Percentiles rank a stretch among this genome's conserved stretches.
Evolutionary conservation across 2,113 vertebrate genomes (phyloP).

Genomic region (Ariopsis seemanni): DNA sequence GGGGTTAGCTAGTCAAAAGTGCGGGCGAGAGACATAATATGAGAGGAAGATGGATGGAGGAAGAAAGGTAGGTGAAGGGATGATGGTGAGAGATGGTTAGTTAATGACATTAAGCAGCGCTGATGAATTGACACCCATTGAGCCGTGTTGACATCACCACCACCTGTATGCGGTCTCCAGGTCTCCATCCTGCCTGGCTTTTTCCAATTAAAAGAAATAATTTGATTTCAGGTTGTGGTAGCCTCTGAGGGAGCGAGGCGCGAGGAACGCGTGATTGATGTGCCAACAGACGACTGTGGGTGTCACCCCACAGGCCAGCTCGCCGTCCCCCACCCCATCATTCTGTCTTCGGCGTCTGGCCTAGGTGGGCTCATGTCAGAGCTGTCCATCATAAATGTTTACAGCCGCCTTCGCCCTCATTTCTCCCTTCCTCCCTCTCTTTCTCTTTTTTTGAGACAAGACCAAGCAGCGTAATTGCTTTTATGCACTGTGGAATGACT

Average conservation of each 20-base stretch:
- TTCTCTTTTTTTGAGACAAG: background rate
- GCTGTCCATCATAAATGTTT: conserved; percentile 75
- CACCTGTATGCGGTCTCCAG: conserved; percentile 16
- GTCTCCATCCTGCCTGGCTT: conserved; percentile 61
- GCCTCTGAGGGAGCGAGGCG: conserved; percentile 67
- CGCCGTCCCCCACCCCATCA: conserved; percentile 65
- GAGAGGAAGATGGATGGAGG: conserved; percentile 43
- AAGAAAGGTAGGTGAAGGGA: background rate
- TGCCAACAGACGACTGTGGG: conserved; percentile 65
- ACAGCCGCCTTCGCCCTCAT: conserved; percentile 51
- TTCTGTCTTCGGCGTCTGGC: conserved; percentile 60
- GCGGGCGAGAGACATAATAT: conserved; percentile 36
- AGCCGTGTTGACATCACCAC: conserved; percentile 73
- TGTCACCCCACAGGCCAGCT: conserved; percentile 66
- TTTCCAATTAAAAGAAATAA: conserved; percentile 79
- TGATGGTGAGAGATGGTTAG: conserved; percentile 68
- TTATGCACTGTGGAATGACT: conserved; percentile 22
- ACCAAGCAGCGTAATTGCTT: conserved; percentile 40
- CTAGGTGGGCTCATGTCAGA: conserved; percentile 67
- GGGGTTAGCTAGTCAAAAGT: conserved; percentile 60
- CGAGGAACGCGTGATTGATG: conserved; percentile 72
- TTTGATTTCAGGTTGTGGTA: conserved; percentile 74
- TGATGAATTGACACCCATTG: conserved; percentile 76
- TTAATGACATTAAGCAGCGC: conserved; percentile 79
- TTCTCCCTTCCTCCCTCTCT: background rate